These are phyloP conservation scores for Pseudococcus longispinus DNA, from an alignment of 2,888 invertebrate species.

Conservation along the genomic window DNA sequence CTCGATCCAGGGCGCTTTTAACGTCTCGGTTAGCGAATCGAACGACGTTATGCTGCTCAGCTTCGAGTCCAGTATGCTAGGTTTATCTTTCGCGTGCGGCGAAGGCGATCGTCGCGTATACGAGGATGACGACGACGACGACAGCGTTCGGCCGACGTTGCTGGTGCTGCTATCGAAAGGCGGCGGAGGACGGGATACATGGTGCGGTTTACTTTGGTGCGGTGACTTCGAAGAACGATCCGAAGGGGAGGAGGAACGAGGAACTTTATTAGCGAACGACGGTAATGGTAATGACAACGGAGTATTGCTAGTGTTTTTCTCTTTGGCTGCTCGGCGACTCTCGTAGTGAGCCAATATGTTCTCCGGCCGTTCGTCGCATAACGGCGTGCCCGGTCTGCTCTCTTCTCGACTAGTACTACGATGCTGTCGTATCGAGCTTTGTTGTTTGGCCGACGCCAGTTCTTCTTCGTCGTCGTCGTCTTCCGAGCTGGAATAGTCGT, in stretches of 20 bases:
- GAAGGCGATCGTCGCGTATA: slow-evolving; percentile 64
- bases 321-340: slow-evolving; percentile 74
- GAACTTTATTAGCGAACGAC: slow-evolving; percentile 77
- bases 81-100: slow-evolving; percentile 46
- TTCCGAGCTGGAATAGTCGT: slow-evolving; percentile 62
- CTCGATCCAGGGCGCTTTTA: slow-evolving; percentile 54
- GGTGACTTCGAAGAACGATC: slow-evolving; percentile 50
- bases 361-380: slow-evolving; percentile 83
- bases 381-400: slow-evolving; percentile 83
- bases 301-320: slow-evolving; percentile 67
- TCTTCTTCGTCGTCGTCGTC: slow-evolving; percentile 59
- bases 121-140: slow-evolving; percentile 63
- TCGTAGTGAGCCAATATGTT: slow-evolving; percentile 73
- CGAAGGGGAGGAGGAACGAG: slow-evolving; percentile 62
- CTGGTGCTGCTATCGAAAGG: slow-evolving; percentile 69
- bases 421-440: slow-evolving; percentile 62
- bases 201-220: slow-evolving; percentile 67
- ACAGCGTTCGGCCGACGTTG: slow-evolving; percentile 65
- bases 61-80: slow-evolving; percentile 49
- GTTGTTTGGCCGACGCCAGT: slow-evolving; percentile 62
- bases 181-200: slow-evolving; percentile 78
- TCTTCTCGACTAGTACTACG: slow-evolving; percentile 63
- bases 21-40: slow-evolving; percentile 48
- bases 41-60: slow-evolving; percentile 47
- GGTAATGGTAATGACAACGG: slow-evolving; percentile 87